phyloP scores from a whole-genome alignment of 2,888 invertebrate species.

The Gortyna flavago region DNA sequence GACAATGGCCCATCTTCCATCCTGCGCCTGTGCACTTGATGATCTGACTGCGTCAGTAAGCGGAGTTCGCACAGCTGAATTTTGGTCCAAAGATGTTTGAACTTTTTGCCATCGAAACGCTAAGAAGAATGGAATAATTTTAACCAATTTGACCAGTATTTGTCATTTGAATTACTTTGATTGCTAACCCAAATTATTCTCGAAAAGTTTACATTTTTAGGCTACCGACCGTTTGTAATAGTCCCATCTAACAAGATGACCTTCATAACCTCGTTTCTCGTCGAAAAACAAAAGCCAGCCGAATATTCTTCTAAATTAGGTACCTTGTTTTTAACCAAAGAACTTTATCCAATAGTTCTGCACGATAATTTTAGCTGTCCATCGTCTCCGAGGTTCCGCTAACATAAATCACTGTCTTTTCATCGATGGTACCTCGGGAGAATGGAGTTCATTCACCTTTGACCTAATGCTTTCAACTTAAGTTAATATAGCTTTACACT shows the following conservation, averaged over 20 bases:
- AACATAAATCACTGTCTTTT: slow-evolving; percentile 73
- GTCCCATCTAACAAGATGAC: background rate
- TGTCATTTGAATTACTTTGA: slow-evolving; percentile 12
- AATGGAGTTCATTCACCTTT: slow-evolving; percentile 65
- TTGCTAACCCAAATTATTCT: background rate
- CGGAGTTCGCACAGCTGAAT: background rate
- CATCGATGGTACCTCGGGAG: slow-evolving; percentile 61
- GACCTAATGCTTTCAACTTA: slow-evolving; percentile 53
- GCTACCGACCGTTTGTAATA: background rate
- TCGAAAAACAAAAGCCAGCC: slow-evolving; percentile 46
- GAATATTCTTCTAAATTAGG: slow-evolving; percentile 27
- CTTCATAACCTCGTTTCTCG: slow-evolving; percentile 27
- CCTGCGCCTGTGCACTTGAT: background rate
- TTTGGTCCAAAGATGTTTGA: background rate
- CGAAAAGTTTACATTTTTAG: background rate
- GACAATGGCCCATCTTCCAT: background rate
- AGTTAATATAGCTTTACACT: slow-evolving; percentile 17
- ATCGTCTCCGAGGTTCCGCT: slow-evolving; percentile 12
- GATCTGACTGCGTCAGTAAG: background rate
- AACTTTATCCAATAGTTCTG: slow-evolving; percentile 41
- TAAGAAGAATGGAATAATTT: background rate
- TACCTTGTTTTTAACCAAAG: slow-evolving; percentile 34
- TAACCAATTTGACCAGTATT: background rate
- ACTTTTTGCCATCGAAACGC: background rate
- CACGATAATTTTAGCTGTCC: slow-evolving; percentile 39